A percentile compares a stretch with the other conserved stretches of the same genome.
phyloP scores from a whole-genome alignment of 2,888 invertebrate genomes.

The Cetonia aurata region DNA sequence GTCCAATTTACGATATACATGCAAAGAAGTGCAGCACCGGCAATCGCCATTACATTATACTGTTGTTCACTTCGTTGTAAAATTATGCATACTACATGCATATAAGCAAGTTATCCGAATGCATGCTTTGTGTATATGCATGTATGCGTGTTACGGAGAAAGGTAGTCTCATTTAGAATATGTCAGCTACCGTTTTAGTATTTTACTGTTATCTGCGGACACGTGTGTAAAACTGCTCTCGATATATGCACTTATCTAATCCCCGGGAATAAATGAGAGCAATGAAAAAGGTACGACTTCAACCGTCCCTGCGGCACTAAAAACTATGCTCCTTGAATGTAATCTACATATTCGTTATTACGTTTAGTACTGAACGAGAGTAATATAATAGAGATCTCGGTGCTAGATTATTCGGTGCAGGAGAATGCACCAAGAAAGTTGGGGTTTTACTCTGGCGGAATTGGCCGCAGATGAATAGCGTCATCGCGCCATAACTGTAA shows the following conservation, averaged over 20 bases:
- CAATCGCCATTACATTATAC: no score
- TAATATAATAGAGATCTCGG: conserved; percentile 22
- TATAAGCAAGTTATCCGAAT: no score
- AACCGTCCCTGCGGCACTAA: conserved; percentile 5
- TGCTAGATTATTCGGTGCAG: conserved; percentile 23
- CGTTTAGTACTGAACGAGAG: conserved; percentile 17
- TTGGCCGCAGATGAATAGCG: no score
- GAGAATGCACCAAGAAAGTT: conserved; percentile 16
- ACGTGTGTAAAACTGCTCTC: conserved; percentile 22
- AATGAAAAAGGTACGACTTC: conserved; percentile 15
- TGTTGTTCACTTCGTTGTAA: no score
- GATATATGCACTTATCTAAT: conserved; percentile 25
- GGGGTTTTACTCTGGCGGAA: conserved; percentile 5
- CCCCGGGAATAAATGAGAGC: conserved; percentile 2
- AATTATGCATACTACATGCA: no score
- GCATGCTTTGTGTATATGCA: not conserved
- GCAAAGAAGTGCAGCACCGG: no score
- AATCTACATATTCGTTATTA: conserved; percentile 28
- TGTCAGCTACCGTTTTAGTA: conserved; percentile 30
- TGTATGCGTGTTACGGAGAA: conserved; percentile 3
- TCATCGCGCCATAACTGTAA: no score
- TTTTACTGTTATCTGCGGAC: conserved; percentile 30
- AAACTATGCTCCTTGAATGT: conserved; percentile 23
- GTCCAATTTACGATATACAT: no score
- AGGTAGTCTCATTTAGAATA: conserved; percentile 31